Conservation (phyloP, 2,888 invertebrate genomes). For the Cheilosia vernalis region DNA sequence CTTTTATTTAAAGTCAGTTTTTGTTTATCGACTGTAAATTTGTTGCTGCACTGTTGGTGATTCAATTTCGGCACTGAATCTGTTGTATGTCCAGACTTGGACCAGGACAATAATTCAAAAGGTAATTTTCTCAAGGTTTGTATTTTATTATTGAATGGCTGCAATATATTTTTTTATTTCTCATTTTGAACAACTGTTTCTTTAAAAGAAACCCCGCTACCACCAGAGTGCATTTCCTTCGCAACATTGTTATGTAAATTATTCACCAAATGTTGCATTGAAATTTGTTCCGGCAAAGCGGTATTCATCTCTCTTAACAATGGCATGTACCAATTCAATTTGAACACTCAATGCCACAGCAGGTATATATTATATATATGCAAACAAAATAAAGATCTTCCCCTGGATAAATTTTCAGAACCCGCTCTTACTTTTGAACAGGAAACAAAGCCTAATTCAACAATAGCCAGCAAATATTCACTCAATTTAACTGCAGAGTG, state of each 20-base stretch:
- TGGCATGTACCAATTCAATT: too few species aligned
- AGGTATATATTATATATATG: neutral
- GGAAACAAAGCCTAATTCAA: constrained; percentile 2
- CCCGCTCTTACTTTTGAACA: constrained; percentile 5
- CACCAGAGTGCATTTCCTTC: constrained; percentile 64
- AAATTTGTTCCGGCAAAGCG: constrained; percentile 65
- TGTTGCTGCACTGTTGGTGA: too few species aligned
- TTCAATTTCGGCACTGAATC: too few species aligned
- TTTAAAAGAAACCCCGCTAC: constrained; percentile 11
- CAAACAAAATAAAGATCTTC: neutral
- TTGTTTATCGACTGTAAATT: too few species aligned
- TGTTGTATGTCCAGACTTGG: too few species aligned
- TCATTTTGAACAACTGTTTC: neutral
- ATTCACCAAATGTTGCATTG: constrained; percentile 58
- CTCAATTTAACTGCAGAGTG: neutral
- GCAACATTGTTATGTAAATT: constrained; percentile 60
- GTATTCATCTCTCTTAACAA: constrained; percentile 19
- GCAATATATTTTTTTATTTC: too few species aligned
- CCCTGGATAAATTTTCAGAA: constrained; percentile 3
- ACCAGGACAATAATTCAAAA: too few species aligned
- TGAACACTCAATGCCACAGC: neutral
- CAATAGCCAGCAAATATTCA: constrained; percentile 7
- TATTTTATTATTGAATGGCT: too few species aligned
- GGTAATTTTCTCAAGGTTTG: too few species aligned
- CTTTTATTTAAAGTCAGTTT: too few species aligned